phyloP scores from a whole-genome alignment of 1,140 invertebrate genomes.

The Oncopodura yosiiana region DNA sequence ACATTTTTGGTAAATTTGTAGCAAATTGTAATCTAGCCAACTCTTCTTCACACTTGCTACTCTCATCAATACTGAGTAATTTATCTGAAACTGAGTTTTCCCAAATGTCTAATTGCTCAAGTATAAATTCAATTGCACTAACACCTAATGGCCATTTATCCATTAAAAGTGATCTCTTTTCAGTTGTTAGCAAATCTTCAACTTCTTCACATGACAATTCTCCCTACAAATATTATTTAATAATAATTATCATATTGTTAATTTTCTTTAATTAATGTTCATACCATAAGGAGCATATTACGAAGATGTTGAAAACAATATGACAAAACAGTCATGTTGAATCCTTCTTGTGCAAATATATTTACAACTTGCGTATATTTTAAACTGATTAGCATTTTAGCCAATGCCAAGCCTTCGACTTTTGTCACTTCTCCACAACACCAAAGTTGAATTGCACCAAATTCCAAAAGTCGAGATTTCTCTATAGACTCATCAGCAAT shows the following conservation, averaged over 20 bases:
- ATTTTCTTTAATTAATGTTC: conserved; percentile 1
- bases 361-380: conserved; percentile 21
- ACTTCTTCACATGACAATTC: conserved; percentile 12
- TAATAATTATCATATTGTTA: not conserved
- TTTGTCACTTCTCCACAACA: conserved; percentile 23
- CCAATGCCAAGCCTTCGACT: conserved; percentile 26
- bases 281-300: conserved; percentile 13
- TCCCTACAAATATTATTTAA: conserved; percentile 13
- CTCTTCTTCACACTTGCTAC: not conserved
- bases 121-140: conserved; percentile 25
- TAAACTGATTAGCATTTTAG: conserved; percentile 20
- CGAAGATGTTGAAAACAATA: conserved; percentile 24
- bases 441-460: conserved; percentile 1
- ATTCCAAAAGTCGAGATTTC: conserved; percentile 2
- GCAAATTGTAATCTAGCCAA: not conserved
- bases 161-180: conserved; percentile 18
- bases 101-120: conserved; percentile 28
- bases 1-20: conserved; percentile 17
- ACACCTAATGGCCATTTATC: conserved; percentile 26
- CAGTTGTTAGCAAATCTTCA: conserved; percentile 15
- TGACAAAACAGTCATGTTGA: conserved; percentile 19
- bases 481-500: not conserved
- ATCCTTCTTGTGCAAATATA: conserved; percentile 14
- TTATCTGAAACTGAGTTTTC: conserved; percentile 17
- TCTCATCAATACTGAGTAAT: not conserved